Percentiles rank a stretch among this genome's conserved stretches.
phyloP scores from a whole-genome alignment of 2,113 vertebrate species.

The Aptenodytes patagonicus region DNA sequence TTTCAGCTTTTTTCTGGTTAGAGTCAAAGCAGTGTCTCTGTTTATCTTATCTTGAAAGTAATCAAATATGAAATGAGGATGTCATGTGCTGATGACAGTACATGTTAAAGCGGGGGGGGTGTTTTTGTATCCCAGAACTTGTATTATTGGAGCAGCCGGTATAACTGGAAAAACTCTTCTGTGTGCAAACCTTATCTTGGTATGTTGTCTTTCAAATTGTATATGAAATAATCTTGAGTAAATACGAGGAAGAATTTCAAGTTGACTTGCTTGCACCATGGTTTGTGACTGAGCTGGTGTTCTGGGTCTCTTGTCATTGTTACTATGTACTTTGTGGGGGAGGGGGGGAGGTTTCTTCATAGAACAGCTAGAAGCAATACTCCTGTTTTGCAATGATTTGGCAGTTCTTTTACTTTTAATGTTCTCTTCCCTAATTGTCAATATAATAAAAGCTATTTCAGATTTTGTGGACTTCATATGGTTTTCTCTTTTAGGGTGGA shows the following conservation, averaged over 20 bases:
- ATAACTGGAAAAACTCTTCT: conserved; percentile 54
- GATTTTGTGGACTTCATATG: background rate
- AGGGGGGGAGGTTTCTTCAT: background rate
- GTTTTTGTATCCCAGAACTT: background rate
- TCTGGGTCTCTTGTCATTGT: background rate
- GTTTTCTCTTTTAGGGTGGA: background rate
- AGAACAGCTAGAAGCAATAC: background rate
- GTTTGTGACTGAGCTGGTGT: background rate
- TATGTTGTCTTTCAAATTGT: background rate
- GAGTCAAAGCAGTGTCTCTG: background rate
- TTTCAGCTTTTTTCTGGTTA: background rate
- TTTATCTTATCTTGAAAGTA: background rate
- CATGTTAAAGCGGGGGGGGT: background rate
- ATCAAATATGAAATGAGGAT: background rate
- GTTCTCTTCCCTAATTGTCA: background rate
- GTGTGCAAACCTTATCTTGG: conserved; percentile 21
- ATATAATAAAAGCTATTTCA: background rate
- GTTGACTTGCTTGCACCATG: background rate
- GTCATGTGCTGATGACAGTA: background rate
- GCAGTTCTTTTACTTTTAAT: background rate
- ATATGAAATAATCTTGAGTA: conserved; percentile 17
- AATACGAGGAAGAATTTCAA: conserved; percentile 30
- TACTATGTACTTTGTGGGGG: background rate
- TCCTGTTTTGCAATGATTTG: background rate
- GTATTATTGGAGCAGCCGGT: conserved; percentile 28